These are phyloP conservation scores for Eleginops maclovinus DNA, from an alignment of 2,113 vertebrate species.

Conservation along the genomic window DNA sequence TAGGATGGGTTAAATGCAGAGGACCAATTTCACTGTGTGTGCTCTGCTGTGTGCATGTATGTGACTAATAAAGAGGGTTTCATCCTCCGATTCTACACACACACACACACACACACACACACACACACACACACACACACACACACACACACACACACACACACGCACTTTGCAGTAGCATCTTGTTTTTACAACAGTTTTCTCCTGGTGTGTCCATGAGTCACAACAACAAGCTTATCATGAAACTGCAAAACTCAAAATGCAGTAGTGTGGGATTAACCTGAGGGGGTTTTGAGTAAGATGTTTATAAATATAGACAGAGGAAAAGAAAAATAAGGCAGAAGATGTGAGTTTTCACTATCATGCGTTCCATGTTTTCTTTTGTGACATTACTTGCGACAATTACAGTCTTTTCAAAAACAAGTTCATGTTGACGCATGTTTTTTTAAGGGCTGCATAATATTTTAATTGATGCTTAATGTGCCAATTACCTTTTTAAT, in stretches of 20 bases:
- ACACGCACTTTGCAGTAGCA: background rate
- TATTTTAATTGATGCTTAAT: background rate
- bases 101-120: background rate
- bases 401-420: too few species aligned
- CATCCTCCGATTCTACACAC: too few species aligned
- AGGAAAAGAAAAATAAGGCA: background rate
- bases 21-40: too few species aligned
- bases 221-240: conserved; percentile 27
- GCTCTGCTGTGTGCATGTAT: too few species aligned
- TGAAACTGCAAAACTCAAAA: conserved; percentile 21
- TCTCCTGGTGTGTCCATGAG: background rate
- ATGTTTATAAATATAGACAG: conserved; percentile 17
- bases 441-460: background rate
- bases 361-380: too few species aligned
- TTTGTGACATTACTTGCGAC: too few species aligned
- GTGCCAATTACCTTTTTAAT: background rate
- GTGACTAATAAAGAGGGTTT: too few species aligned
- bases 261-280: background rate
- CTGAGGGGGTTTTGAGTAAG: conserved; percentile 20
- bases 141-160: too few species aligned
- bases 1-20: too few species aligned
- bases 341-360: conserved; percentile 7
- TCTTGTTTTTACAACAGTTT: conserved; percentile 2
- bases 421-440: too few species aligned
- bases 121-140: too few species aligned